phyloP scores from a whole-genome alignment of 2,113 vertebrate species.

The Clinocottus analis region DNA sequence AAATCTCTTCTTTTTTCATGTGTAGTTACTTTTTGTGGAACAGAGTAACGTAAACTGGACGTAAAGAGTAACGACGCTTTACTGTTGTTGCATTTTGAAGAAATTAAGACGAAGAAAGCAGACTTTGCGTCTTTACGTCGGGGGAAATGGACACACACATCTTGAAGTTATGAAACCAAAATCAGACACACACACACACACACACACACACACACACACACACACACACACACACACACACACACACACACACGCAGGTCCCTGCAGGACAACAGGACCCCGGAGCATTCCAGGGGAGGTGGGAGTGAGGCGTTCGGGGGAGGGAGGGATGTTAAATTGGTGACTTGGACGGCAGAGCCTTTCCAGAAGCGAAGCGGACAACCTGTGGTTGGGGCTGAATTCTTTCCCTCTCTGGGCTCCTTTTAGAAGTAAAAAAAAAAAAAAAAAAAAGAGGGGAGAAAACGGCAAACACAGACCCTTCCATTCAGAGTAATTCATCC shows the following conservation, averaged over 20 bases:
- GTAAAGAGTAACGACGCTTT: not conserved
- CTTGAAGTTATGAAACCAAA: constrained; percentile 51
- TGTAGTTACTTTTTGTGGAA: not conserved
- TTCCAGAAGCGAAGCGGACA: constrained; percentile 74
- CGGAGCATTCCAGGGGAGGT: constrained; percentile 66
- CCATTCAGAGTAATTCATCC: constrained; percentile 82
- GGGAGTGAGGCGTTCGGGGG: constrained; percentile 46
- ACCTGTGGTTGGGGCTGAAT: constrained; percentile 80
- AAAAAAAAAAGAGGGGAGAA: constrained; percentile 57
- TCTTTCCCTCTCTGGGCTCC: constrained; percentile 74
- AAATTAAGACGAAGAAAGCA: too few relatives aligned
- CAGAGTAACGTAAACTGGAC: not conserved
- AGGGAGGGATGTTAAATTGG: constrained; percentile 71
- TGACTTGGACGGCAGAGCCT: constrained; percentile 74
- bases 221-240: not conserved
- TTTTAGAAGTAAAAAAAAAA: too few relatives aligned
- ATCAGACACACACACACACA: too few relatives aligned
- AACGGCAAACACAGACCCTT: constrained; percentile 78
- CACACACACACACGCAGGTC: constrained; percentile 41
- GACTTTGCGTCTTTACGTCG: too few relatives aligned
- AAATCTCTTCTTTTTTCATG: not conserved
- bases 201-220: not conserved
- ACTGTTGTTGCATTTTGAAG: too few relatives aligned
- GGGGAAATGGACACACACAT: too few relatives aligned
- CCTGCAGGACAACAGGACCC: constrained; percentile 60